Evolutionary conservation across 1,140 invertebrate genomes (phyloP).

Genomic region (Protaetia brevitarsis): DNA sequence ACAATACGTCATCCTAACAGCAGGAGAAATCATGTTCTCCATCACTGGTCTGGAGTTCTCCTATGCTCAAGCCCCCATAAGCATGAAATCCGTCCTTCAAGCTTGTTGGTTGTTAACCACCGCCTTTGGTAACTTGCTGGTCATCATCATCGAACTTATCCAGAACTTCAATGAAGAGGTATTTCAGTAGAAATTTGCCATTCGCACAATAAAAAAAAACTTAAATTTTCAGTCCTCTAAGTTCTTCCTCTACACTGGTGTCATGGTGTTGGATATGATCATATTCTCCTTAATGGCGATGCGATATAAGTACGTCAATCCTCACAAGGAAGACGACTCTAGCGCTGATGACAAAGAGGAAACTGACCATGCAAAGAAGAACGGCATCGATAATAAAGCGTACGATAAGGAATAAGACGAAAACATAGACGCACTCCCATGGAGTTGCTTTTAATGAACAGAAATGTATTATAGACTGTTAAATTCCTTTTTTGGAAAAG

Average conservation of each 20-base stretch:
- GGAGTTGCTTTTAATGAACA: not conserved
- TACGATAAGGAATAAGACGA: slow-evolving; percentile 15
- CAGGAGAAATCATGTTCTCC: slow-evolving; percentile 82
- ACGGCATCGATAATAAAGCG: slow-evolving; percentile 29
- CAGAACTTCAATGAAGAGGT: slow-evolving; percentile 62
- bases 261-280: slow-evolving; percentile 81
- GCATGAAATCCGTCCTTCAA: slow-evolving; percentile 90
- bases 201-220: not conserved
- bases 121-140: slow-evolving; percentile 87
- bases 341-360: not conserved
- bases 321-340: slow-evolving; percentile 32
- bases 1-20: slow-evolving; percentile 83
- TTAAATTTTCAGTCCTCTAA: slow-evolving; percentile 66
- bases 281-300: slow-evolving; percentile 76
- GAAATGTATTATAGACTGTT: too few species aligned
- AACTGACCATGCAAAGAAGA: too few species aligned
- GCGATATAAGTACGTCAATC: slow-evolving; percentile 63
- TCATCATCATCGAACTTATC: slow-evolving; percentile 74
- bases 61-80: slow-evolving; percentile 83
- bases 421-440: too few species aligned
- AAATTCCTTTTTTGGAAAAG: too few species aligned
- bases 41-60: slow-evolving; percentile 91
- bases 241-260: slow-evolving; percentile 82
- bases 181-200: slow-evolving; percentile 30
- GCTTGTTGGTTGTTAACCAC: slow-evolving; percentile 87